Evolutionary conservation across 64 coral and sea anemone genomes (phyloP).

Genomic region (Stylophora pistillata): DNA sequence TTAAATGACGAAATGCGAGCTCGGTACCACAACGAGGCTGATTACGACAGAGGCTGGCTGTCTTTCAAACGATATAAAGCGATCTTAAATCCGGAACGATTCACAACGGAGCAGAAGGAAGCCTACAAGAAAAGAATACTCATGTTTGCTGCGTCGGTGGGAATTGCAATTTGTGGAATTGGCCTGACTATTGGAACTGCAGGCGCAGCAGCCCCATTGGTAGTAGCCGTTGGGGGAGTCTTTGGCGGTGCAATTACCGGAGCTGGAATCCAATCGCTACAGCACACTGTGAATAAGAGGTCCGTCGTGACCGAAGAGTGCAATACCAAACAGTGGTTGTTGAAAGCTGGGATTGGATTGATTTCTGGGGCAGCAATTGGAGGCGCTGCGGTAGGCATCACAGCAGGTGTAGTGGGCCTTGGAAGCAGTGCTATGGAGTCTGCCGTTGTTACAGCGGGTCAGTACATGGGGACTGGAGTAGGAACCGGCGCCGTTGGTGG

Average conservation of each 20-base stretch:
- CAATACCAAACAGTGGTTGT: not conserved
- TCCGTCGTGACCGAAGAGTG: conserved; percentile 40
- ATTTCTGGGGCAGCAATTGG: conserved; percentile 36
- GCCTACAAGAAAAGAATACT: not conserved
- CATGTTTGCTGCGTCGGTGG: not conserved
- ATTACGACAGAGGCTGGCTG: conserved; percentile 62
- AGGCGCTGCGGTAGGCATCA: conserved; percentile 45
- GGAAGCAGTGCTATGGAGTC: conserved; percentile 39
- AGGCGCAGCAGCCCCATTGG: conserved; percentile 31
- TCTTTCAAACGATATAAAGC: conserved; percentile 18
- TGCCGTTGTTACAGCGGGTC: not conserved
- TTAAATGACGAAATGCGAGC: conserved; percentile 46
- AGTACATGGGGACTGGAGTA: conserved; percentile 31
- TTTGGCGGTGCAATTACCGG: conserved; percentile 29
- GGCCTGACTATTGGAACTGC: not conserved
- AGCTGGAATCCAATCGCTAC: conserved; percentile 17
- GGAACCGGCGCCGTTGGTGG: conserved; percentile 50
- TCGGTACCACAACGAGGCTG: conserved; percentile 45
- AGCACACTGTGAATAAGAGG: not conserved
- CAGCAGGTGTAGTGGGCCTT: conserved; percentile 39
- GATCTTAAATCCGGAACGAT: conserved; percentile 55
- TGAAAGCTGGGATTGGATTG: conserved; percentile 33
- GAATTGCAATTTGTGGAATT: not conserved
- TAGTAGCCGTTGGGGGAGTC: not conserved
- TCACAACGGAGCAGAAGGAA: conserved; percentile 50